phyloP scores from a whole-genome alignment of 1,140 invertebrate species.

The Chironomus striatipennis region DNA sequence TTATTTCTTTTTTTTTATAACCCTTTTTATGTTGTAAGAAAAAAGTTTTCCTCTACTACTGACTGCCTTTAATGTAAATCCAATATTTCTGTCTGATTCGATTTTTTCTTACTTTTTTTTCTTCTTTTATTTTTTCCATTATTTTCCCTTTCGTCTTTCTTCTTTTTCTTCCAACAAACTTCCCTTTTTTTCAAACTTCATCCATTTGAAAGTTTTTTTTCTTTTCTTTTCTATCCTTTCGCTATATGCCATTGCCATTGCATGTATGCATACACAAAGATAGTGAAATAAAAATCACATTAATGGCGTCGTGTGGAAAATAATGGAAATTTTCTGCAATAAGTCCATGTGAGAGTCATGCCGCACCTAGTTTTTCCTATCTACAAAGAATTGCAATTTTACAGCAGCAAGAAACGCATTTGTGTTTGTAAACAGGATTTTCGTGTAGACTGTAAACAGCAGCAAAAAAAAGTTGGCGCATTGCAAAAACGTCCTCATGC shows the following conservation, averaged over 20 bases:
- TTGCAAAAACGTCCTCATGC: background rate
- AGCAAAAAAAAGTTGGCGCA: background rate
- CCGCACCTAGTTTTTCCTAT: conserved; percentile 16
- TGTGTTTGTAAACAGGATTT: background rate
- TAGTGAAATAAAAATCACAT: too few relatives aligned
- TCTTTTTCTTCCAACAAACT: background rate
- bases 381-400: background rate
- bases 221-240: too few relatives aligned
- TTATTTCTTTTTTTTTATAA: background rate
- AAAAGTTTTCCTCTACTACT: background rate
- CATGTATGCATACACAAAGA: background rate
- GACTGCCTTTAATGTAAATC: conserved; percentile 17
- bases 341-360: background rate
- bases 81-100: background rate
- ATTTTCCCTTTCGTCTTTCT: background rate
- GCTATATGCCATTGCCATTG: too few relatives aligned
- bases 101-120: background rate
- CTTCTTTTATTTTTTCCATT: background rate
- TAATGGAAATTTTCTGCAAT: too few relatives aligned
- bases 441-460: background rate
- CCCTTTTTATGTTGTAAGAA: background rate
- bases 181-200: conserved; percentile 6
- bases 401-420: background rate
- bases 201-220: background rate
- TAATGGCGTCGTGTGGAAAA: too few relatives aligned